phyloP scores from a whole-genome alignment of 1,140 invertebrate genomes.

The Zaprionus capensis region DNA sequence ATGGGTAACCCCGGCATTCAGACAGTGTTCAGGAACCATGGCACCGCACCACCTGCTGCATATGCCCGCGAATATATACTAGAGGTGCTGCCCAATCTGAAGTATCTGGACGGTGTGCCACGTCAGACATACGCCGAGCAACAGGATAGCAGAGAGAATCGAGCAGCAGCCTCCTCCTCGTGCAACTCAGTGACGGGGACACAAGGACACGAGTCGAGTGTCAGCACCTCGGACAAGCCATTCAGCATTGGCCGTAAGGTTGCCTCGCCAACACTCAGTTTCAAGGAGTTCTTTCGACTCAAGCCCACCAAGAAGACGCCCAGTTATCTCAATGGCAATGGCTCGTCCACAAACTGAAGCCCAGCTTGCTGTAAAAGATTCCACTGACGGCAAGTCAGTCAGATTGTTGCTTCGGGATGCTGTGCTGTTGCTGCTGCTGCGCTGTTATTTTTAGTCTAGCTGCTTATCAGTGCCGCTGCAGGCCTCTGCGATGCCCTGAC shows the following conservation, averaged over 20 bases:
- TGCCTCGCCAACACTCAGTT: slow-evolving; percentile 50
- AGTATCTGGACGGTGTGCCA: slow-evolving; percentile 66
- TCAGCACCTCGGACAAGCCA: slow-evolving; percentile 62
- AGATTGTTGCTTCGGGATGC: slow-evolving; percentile 37
- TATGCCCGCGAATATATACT: slow-evolving; percentile 61
- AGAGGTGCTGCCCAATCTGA: slow-evolving; percentile 61
- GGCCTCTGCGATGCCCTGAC: slow-evolving; percentile 34
- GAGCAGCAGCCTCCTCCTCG: slow-evolving; percentile 31
- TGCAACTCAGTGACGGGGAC: slow-evolving; percentile 41
- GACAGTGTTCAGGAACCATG: slow-evolving; percentile 47
- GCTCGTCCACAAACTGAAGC: slow-evolving; percentile 72
- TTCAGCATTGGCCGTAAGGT: slow-evolving; percentile 12
- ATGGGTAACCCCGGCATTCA: slow-evolving; percentile 78
- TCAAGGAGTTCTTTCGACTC: slow-evolving; percentile 70
- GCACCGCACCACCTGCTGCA: background rate
- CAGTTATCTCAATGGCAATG: slow-evolving; percentile 41
- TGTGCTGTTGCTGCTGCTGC: slow-evolving; percentile 8
- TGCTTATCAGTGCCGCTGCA: slow-evolving; percentile 56
- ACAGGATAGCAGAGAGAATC: slow-evolving; percentile 13
- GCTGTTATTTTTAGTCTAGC: slow-evolving; percentile 52
- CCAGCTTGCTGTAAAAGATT: slow-evolving; percentile 10
- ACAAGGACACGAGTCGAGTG: slow-evolving; percentile 56
- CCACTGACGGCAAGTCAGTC: slow-evolving; percentile 1
- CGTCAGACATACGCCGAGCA: slow-evolving; percentile 9
- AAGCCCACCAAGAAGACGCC: slow-evolving; percentile 49